phyloP scores from a whole-genome alignment of 1,140 invertebrate species.

The Yoshiicerus persimilis region DNA sequence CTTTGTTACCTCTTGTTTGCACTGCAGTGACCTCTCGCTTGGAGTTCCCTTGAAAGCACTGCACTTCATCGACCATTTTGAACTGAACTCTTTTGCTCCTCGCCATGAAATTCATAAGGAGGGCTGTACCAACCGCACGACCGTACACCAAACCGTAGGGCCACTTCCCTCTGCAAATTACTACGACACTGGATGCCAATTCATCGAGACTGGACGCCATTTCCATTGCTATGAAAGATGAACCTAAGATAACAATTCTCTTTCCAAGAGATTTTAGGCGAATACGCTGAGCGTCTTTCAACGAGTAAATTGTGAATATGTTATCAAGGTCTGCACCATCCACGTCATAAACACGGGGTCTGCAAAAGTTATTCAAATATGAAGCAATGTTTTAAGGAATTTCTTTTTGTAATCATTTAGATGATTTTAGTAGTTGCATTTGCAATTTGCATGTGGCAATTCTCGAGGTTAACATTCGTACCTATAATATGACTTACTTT shows the following conservation, averaged over 20 bases:
- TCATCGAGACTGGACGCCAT: background rate
- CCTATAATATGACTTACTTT: background rate
- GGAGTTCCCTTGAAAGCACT: background rate
- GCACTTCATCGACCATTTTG: background rate
- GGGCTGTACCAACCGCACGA: background rate
- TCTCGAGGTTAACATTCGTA: background rate
- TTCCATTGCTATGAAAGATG: slow-evolving; percentile 19
- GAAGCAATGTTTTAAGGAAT: no score
- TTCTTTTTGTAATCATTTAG: no score
- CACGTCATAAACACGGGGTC: slow-evolving; percentile 56
- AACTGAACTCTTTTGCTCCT: background rate
- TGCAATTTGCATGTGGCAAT: background rate
- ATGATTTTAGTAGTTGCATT: background rate
- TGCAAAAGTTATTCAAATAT: background rate
- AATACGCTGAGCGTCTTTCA: background rate
- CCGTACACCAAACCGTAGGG: background rate
- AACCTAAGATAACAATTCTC: background rate
- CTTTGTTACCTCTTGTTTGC: background rate
- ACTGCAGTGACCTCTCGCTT: background rate
- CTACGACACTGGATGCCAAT: background rate
- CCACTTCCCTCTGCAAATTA: background rate
- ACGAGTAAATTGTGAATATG: background rate
- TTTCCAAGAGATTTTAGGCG: background rate
- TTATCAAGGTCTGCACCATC: background rate
- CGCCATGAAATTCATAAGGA: background rate